Conservation (phyloP, 2,797 vertebrate species). For the Tokudaia tokunoshimensis region DNA sequence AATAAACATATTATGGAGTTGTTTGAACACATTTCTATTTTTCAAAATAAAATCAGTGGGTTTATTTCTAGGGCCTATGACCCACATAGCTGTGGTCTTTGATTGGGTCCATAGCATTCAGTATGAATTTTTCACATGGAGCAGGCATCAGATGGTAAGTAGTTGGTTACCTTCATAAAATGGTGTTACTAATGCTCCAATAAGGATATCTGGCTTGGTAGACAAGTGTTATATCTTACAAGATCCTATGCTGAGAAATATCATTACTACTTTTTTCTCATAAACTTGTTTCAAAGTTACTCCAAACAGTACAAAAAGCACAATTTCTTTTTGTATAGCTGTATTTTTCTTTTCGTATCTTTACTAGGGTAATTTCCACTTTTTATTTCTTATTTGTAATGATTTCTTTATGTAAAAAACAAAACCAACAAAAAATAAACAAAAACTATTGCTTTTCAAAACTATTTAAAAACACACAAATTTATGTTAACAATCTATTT, state of each 20-base stretch:
- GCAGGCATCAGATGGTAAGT: too few species aligned
- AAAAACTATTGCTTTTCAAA: neutral
- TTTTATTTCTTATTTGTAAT: neutral
- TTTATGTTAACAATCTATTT: neutral
- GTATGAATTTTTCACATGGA: neutral
- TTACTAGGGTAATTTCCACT: neutral
- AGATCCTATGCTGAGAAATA: neutral
- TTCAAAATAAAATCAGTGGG: neutral
- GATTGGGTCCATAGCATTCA: neutral
- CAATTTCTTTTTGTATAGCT: neutral
- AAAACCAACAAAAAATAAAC: neutral
- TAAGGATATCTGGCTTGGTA: neutral
- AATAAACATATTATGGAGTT: neutral
- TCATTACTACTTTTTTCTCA: too few species aligned
- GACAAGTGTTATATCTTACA: too few species aligned
- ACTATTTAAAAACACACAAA: neutral
- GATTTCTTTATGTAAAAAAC: neutral
- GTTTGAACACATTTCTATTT: neutral
- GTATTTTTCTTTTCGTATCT: neutral
- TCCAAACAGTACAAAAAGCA: neutral
- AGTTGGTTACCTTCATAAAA: neutral
- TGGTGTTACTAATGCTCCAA: neutral
- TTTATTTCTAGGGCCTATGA: too few species aligned
- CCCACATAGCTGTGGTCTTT: neutral
- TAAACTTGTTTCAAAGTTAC: neutral